These are phyloP conservation scores for Trichacis sp. DNA, from an alignment of 2,888 invertebrate genomes.

Conservation along the genomic window DNA sequence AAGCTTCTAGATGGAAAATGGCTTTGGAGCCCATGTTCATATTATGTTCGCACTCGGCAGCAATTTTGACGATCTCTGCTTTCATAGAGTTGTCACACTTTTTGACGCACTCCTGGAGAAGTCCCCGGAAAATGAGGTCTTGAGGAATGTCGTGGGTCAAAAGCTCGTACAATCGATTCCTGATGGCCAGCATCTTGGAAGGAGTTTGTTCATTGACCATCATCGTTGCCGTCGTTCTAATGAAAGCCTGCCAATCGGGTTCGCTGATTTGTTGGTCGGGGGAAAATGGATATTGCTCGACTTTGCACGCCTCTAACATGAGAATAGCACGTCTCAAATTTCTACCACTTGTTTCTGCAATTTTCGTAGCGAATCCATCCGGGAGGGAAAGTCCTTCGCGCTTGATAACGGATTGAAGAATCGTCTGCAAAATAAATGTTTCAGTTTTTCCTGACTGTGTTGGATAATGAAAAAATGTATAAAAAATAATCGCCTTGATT, in stretches of 20 bases:
- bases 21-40: slow-evolving; percentile 93
- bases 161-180: slow-evolving; percentile 92
- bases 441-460: too few relatives aligned
- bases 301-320: slow-evolving; percentile 93
- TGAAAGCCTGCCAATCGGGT: slow-evolving; percentile 93
- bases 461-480: too few relatives aligned
- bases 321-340: slow-evolving; percentile 93
- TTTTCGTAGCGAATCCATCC: slow-evolving; percentile 78
- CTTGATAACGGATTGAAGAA: slow-evolving; percentile 77
- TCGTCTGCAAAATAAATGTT: too few relatives aligned
- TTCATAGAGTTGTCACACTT: slow-evolving; percentile 93
- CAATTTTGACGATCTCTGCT: slow-evolving; percentile 85
- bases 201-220: slow-evolving; percentile 90
- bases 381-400: slow-evolving; percentile 87
- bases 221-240: slow-evolving; percentile 87
- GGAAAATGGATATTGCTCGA: slow-evolving; percentile 89
- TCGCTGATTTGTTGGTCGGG: slow-evolving; percentile 84
- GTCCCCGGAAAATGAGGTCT: slow-evolving; percentile 89
- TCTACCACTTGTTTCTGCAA: slow-evolving; percentile 84
- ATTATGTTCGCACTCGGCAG: slow-evolving; percentile 92
- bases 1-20: slow-evolving; percentile 97
- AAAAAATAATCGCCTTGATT: slow-evolving; percentile 72
- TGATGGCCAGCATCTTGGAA: slow-evolving; percentile 83
- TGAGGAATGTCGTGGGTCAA: slow-evolving; percentile 94
- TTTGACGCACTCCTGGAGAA: slow-evolving; percentile 85